A percentile compares a stretch with the other conserved stretches of the same genome.
These are phyloP conservation scores for Nyctereutes procyonoides DNA, from an alignment of 2,113 vertebrate species.

Conservation along the genomic window DNA sequence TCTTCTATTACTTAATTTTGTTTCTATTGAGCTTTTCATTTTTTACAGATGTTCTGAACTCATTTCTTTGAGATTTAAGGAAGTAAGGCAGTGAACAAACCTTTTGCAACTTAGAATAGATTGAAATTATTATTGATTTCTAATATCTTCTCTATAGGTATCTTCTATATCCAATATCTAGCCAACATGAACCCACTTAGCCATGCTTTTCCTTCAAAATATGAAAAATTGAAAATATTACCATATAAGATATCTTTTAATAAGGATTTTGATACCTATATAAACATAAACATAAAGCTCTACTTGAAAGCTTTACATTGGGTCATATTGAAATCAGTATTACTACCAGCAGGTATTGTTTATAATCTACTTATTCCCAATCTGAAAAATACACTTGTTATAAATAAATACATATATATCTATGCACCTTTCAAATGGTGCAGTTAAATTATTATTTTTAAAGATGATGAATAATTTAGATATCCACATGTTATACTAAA, in stretches of 20 bases:
- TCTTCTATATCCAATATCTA: background rate
- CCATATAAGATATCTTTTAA: constrained; percentile 15
- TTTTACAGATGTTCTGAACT: background rate
- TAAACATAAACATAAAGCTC: background rate
- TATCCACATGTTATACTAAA: background rate
- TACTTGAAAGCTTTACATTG: background rate
- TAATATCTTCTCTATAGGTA: background rate
- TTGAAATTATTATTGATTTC: background rate
- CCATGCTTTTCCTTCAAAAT: background rate
- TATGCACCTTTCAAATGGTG: background rate
- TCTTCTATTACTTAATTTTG: background rate
- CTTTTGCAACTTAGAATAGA: background rate
- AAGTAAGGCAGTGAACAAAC: background rate
- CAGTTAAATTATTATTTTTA: background rate
- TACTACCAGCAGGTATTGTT: background rate
- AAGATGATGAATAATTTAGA: constrained; percentile 15
- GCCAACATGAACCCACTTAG: background rate
- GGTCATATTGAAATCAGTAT: constrained; percentile 18
- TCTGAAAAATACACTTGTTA: background rate
- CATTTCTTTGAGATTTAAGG: background rate
- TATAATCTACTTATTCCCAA: background rate
- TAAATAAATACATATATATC: background rate
- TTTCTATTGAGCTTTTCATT: background rate
- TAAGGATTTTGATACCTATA: background rate
- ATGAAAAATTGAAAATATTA: background rate